Evolutionary conservation across 2,797 vertebrate genomes (phyloP), one percentile per base, ranked within the genome.

Genomic region (Hephaestus fuliginosus): DNA sequence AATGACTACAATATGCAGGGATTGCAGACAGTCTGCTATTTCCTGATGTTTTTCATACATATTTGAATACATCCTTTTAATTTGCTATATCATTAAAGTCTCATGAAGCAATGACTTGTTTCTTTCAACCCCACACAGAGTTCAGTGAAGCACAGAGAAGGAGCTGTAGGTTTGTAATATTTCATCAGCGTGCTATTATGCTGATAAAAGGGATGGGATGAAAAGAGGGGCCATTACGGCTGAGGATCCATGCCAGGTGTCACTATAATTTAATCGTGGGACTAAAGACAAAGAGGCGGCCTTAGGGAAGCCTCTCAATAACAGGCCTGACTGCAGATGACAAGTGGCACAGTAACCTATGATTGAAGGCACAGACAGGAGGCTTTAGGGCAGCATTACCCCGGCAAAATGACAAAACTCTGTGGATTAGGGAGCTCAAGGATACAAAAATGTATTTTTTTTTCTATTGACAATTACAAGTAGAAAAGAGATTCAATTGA

Each of bases 211-310:
- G 64, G 68, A 86, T 61, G 72, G 77, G 82, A 85, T 90, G 86
- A 86, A 86, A 88, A 78, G 83, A 89, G 71, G 82, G 65, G 80
- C 84, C 81, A 84, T 90, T 86, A 88, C 83, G 66, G 85, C 71
- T 52, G 73, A 85, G 78, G 70, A 90, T 77, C 70, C 70, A 80
- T 81, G 86, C 89, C 88, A 87, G 90, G 91, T 91, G 90, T 92
- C 91, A 80, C 74, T 88, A 89, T 91, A 88, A 92, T 93, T 87
- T 89, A 92, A 94, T 89, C 44, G 79, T 88, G 82, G 69, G 70
- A 73, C 87, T 88, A 87, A 93, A 94, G 90, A 93, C 92, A 90
- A 91, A 92, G 87, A 87, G 84, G 61, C 30, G 11, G 81, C 88
- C 88, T 60, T 78, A 84, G 85, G 88, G 91, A 84, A 76, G 65